Evolutionary conservation across 2,797 vertebrate genomes (phyloP).

Genomic region (Mastacembelus armatus): DNA sequence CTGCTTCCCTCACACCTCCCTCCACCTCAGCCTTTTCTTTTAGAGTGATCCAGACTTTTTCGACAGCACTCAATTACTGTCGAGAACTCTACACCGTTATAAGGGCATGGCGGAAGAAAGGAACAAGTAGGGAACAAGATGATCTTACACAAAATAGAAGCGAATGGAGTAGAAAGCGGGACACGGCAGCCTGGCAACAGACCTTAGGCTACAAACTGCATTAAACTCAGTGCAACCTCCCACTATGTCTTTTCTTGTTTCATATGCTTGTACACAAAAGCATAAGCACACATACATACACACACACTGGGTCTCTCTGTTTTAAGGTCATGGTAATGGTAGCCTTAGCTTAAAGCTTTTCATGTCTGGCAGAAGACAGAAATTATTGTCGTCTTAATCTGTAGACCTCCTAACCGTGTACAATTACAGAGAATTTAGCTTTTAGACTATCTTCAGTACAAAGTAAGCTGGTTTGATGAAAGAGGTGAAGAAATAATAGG

Average conservation of each 20-base stretch:
- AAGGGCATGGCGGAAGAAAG: conserved; percentile 26
- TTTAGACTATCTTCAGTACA: no score
- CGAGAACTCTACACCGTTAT: conserved; percentile 46
- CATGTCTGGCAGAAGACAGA: conserved; percentile 13
- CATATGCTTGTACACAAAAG: conserved; percentile 1
- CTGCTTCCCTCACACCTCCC: neutral
- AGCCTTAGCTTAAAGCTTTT: conserved; percentile 9
- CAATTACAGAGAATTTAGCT: no score
- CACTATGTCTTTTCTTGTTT: conserved; percentile 32
- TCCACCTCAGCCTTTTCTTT: conserved; percentile 27
- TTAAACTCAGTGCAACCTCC: conserved; percentile 55
- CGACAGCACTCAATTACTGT: conserved; percentile 58
- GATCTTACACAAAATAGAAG: conserved; percentile 54
- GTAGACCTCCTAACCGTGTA: conserved; percentile 3
- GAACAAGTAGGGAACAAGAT: conserved; percentile 53
- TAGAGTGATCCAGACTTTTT: conserved; percentile 37
- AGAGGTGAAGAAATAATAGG: no score
- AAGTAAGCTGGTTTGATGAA: no score
- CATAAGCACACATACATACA: neutral
- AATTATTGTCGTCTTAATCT: conserved; percentile 2
- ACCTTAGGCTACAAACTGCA: conserved; percentile 68
- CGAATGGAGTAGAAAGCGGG: conserved; percentile 53
- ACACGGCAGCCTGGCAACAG: conserved; percentile 46
- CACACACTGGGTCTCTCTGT: conserved; percentile 3
- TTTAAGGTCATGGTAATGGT: conserved; percentile 50